These are phyloP conservation scores for Anarhynchus alexandrinus DNA, from an alignment of 2,113 vertebrate species.

Conservation along the genomic window DNA sequence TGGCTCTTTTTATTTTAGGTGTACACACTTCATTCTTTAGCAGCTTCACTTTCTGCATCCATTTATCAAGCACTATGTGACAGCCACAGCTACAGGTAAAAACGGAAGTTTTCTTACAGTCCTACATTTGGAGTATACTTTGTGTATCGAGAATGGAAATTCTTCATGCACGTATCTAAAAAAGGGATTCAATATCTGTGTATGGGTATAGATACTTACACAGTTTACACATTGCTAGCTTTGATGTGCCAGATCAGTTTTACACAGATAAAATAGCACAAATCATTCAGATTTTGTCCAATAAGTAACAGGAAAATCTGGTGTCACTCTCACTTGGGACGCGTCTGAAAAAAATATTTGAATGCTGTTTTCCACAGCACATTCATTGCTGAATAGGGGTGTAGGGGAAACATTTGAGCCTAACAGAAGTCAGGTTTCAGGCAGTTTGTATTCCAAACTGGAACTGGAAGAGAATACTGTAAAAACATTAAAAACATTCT, in stretches of 20 bases:
- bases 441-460: not conserved
- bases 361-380: not conserved
- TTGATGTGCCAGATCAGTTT: not conserved
- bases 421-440: not conserved
- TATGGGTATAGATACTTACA: not conserved
- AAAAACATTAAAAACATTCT: not conserved
- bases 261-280: not conserved
- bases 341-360: not conserved
- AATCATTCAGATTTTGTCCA: not conserved
- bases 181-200: not conserved
- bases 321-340: not conserved
- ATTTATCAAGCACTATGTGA: slow-evolving; percentile 98
- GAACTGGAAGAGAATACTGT: not conserved
- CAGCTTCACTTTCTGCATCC: slow-evolving; percentile 95
- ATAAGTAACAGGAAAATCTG: not conserved
- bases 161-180: not conserved
- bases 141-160: not conserved
- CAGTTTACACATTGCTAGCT: not conserved
- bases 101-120: not conserved
- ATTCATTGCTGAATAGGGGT: not conserved
- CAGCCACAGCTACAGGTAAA: slow-evolving; percentile 99
- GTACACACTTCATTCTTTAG: slow-evolving; percentile 89
- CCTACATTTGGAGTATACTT: not conserved
- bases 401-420: not conserved
- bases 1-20: slow-evolving; percentile 80